phyloP scores from a whole-genome alignment of 1,140 invertebrate species.

The Drosophila sp. region DNA sequence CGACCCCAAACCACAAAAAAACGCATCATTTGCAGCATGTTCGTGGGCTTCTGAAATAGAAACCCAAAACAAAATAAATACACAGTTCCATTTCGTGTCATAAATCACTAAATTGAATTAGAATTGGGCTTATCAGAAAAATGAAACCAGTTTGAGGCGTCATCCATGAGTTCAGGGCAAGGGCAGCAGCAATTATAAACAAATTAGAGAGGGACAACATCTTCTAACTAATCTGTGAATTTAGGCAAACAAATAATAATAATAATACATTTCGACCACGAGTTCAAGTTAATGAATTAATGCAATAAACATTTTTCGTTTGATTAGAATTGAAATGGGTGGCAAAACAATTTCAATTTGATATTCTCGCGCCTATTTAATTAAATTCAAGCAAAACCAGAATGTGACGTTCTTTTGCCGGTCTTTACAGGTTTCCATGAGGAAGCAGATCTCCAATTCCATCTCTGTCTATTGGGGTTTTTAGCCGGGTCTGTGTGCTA shows the following conservation, averaged over 20 bases:
- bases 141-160: neutral
- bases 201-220: conserved; percentile 16
- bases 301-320: conserved; percentile 47
- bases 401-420: conserved; percentile 33
- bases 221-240: neutral
- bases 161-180: conserved; percentile 3
- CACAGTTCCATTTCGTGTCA: conserved; percentile 6
- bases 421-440: conserved; percentile 41
- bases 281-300: conserved; percentile 38
- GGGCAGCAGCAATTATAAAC: conserved; percentile 17
- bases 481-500: conserved; percentile 27
- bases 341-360: neutral
- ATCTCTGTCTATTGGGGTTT: conserved; percentile 11
- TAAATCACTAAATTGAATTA: conserved; percentile 29
- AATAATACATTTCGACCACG: conserved; percentile 2
- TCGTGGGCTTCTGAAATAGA: neutral
- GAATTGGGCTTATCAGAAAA: neutral
- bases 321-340: conserved; percentile 38
- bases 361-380: conserved; percentile 25
- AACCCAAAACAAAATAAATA: neutral
- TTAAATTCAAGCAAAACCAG: conserved; percentile 12
- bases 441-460: conserved; percentile 17
- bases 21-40: neutral
- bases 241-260: conserved; percentile 3
- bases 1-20: neutral